Evolutionary conservation across 92 coral and sea anemone species (phyloP).

Genomic region (Porites cylindrica): DNA sequence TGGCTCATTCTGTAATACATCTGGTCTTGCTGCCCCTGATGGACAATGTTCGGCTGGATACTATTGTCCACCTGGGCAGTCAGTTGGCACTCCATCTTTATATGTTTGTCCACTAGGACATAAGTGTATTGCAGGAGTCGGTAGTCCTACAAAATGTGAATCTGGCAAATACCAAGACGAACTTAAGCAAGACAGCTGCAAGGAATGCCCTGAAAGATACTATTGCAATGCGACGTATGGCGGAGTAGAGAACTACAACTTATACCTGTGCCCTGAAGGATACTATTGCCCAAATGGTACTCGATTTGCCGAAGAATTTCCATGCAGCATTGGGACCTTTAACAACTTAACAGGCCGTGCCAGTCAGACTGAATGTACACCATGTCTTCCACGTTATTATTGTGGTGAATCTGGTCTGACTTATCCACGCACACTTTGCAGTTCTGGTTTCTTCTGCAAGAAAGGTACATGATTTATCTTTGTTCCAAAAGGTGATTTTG

Average conservation of each 20-base stretch:
- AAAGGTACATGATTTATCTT: slow-evolving; percentile 62
- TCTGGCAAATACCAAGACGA: slow-evolving; percentile 91
- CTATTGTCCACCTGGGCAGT: slow-evolving; percentile 95
- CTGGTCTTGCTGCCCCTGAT: slow-evolving; percentile 81
- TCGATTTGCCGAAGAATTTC: slow-evolving; percentile 83
- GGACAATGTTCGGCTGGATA: slow-evolving; percentile 93
- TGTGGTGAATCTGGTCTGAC: slow-evolving; percentile 94
- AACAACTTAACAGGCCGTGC: slow-evolving; percentile 89
- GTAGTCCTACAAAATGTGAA: slow-evolving; percentile 80
- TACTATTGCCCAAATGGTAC: slow-evolving; percentile 92
- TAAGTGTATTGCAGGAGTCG: slow-evolving; percentile 79
- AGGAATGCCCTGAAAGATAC: slow-evolving; percentile 82
- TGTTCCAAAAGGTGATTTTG: too few relatives aligned
- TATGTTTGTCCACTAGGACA: slow-evolving; percentile 86
- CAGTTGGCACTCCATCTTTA: slow-evolving; percentile 76
- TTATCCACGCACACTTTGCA: slow-evolving; percentile 82
- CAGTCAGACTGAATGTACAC: slow-evolving; percentile 83
- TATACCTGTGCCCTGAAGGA: slow-evolving; percentile 84
- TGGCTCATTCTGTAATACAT: slow-evolving; percentile 90
- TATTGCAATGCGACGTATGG: slow-evolving; percentile 93
- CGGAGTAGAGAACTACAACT: slow-evolving; percentile 81
- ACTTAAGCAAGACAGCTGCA: slow-evolving; percentile 75
- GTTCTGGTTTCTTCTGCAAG: slow-evolving; percentile 89
- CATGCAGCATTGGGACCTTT: slow-evolving; percentile 93
- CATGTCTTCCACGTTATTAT: slow-evolving; percentile 85